Evolutionary conservation across 2,113 vertebrate species (phyloP), one percentile per base, ranked within the genome.

Genomic region (Balaeniceps rex): DNA sequence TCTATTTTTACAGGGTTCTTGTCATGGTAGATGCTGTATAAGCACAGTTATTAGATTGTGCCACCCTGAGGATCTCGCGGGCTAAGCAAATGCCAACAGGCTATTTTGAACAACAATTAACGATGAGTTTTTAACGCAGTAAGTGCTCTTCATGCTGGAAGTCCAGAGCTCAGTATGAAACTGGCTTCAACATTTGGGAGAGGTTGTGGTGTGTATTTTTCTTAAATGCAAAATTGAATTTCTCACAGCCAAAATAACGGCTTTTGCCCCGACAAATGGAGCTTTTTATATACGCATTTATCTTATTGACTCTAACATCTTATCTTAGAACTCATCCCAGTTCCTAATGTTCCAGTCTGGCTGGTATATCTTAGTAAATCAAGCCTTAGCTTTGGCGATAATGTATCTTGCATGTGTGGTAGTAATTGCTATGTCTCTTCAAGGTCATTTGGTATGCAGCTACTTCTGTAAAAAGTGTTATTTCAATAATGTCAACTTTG

Each of bases 401-500:
- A 77, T 91, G n/a, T 61, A 36, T 89, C 91, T 95, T 52, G 36
- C 54, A 26, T 69, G 25, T 69, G 49, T n/a, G 83, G 83, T 77
- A 44, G 91, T 80, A 89, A 92, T 87, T 91, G 61, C 77, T 91
- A 0, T 42, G 63, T 66, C 83, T 94, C 84, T 82, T 89, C 93
- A 96, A 97, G 96, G 96, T 96, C 49, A 2, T 76, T 82, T 72
- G 19, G 49, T 87, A 36, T 14, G 31, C 61, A 89, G 80, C 61
- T 88, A 60, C 65, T 82, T 75, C 81, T 82, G 58, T 29, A 79
- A 75, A 83, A 91, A 89, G 81, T 79, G 77, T 76, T 87, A 81
- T 92, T 95, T 95, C 88, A 89, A 19, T 85, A 94, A 94, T 82
- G 49, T 60, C 80, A 94, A 72, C 90, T 95, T 94, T 71, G 40